Evolutionary conservation across 2,888 invertebrate genomes (phyloP).

Genomic region (Diachrysia chrysitis): DNA sequence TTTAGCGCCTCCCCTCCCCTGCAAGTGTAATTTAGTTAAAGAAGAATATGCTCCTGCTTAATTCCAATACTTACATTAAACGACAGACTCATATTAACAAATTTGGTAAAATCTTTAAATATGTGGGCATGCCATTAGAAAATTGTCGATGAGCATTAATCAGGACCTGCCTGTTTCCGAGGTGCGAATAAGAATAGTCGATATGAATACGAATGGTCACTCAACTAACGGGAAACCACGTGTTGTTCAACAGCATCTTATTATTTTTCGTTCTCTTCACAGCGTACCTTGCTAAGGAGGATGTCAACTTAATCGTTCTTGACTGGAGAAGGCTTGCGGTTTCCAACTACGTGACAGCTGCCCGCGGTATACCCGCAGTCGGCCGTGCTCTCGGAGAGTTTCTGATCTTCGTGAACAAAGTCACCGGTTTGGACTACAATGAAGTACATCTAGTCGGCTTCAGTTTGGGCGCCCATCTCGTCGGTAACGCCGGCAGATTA

Average conservation of each 20-base stretch:
- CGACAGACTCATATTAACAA: too few relatives aligned
- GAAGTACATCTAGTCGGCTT: slow-evolving; percentile 84
- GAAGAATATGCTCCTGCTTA: too few relatives aligned
- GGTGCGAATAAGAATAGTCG: too few relatives aligned
- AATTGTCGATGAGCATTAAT: too few relatives aligned
- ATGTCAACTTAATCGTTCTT: slow-evolving; percentile 47
- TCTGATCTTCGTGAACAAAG: slow-evolving; percentile 70
- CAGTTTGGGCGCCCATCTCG: slow-evolving; percentile 85
- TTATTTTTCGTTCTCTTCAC: not conserved
- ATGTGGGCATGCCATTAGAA: too few relatives aligned
- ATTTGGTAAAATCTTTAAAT: too few relatives aligned
- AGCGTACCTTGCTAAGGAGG: slow-evolving; percentile 37
- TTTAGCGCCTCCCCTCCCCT: too few relatives aligned
- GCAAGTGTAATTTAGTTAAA: too few relatives aligned
- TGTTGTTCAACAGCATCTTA: not conserved
- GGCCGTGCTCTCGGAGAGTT: slow-evolving; percentile 80
- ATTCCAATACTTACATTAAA: too few relatives aligned
- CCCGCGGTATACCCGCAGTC: slow-evolving; percentile 72
- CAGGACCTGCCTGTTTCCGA: too few relatives aligned
- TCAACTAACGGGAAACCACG: too few relatives aligned
- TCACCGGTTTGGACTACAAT: slow-evolving; percentile 67
- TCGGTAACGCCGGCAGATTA: slow-evolving; percentile 78
- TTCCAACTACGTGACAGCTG: slow-evolving; percentile 72
- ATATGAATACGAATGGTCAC: too few relatives aligned
- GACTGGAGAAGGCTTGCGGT: slow-evolving; percentile 78